These are phyloP conservation scores for Anguilla obscura DNA, from an alignment of 2,797 vertebrate genomes.

Conservation along the genomic window DNA sequence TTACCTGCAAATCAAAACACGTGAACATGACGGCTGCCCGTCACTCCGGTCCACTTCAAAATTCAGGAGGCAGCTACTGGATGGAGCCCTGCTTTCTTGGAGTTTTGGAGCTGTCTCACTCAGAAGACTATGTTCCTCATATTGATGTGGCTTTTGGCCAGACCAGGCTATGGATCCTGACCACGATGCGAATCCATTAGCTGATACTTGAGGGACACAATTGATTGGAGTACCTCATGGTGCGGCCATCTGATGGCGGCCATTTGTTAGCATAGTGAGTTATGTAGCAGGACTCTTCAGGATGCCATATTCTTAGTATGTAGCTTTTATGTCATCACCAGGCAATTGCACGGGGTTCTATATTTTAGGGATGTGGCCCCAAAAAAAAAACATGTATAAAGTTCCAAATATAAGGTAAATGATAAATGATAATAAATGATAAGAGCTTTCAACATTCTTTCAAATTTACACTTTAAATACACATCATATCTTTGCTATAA, in stretches of 20 bases:
- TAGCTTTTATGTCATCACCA: not conserved
- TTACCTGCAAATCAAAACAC: constrained; percentile 85
- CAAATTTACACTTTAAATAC: not conserved
- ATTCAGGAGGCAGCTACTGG: constrained; percentile 43
- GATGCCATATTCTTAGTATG: not conserved
- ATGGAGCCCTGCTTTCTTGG: constrained; percentile 47
- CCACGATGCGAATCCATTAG: not conserved
- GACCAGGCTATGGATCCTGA: not conserved
- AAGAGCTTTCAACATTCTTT: not conserved
- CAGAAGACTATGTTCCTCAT: constrained; percentile 50
- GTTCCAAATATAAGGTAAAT: not conserved
- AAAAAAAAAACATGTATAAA: not conserved
- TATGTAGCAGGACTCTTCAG: not conserved
- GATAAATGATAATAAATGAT: no score
- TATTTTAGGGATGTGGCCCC: not conserved
- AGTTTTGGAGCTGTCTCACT: constrained; percentile 47
- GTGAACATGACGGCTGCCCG: constrained; percentile 65
- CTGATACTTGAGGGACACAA: not conserved
- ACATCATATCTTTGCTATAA: not conserved
- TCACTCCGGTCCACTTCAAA: constrained; percentile 37
- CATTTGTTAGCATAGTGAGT: not conserved
- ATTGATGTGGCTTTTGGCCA: constrained; percentile 55
- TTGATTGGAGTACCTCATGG: not conserved
- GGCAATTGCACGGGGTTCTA: not conserved
- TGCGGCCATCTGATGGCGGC: not conserved